Conservation (phyloP, 2,113 vertebrate species). For the Gobiocypris rarus region DNA sequence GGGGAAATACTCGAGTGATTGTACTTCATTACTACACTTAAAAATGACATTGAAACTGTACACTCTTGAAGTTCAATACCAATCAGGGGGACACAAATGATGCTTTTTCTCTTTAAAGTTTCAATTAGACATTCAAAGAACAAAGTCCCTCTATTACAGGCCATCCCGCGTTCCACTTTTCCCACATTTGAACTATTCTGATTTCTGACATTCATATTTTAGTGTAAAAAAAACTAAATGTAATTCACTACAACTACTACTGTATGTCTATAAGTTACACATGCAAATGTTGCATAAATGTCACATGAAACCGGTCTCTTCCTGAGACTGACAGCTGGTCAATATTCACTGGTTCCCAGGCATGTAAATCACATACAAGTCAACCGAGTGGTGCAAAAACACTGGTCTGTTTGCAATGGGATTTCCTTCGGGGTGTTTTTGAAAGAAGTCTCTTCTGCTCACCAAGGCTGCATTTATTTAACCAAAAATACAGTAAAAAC, state of each 20-base stretch:
- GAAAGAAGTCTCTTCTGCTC: background rate
- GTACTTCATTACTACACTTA: constrained; percentile 9
- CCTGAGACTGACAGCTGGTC: too few species aligned
- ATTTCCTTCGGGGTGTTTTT: too few species aligned
- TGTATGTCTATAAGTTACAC: background rate
- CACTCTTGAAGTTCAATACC: background rate
- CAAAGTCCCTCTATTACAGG: background rate
- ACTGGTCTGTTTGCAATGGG: too few species aligned
- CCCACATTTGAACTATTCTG: background rate
- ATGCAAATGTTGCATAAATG: too few species aligned
- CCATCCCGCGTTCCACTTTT: background rate
- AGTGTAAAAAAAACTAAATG: background rate
- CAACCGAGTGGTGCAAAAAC: too few species aligned
- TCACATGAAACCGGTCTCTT: too few species aligned
- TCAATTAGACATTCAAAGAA: background rate
- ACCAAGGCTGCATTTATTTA: background rate
- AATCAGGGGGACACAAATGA: background rate
- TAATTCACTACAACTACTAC: background rate
- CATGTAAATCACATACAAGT: too few species aligned
- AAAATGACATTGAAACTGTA: background rate
- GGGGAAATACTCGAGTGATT: background rate
- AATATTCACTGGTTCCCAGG: too few species aligned
- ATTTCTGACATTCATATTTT: background rate
- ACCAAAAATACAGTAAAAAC: background rate
- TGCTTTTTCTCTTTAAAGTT: background rate